A percentile compares a stretch with the other conserved stretches of the same genome.
These are phyloP conservation scores for Aelia acuminata DNA, from an alignment of 2,888 invertebrate species.

Conservation along the genomic window DNA sequence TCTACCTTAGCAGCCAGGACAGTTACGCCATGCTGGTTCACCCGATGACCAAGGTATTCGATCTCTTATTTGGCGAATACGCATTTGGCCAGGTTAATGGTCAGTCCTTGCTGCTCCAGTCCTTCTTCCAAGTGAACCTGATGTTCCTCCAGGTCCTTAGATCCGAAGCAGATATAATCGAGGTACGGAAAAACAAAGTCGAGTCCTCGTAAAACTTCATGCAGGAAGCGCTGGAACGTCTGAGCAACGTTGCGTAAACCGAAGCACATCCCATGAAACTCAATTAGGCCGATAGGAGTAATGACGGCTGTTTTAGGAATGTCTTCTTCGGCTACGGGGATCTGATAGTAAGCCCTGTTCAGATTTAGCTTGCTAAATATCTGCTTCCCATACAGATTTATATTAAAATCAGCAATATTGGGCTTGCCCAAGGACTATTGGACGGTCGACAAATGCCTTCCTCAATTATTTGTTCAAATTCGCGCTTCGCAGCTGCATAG, in stretches of 20 bases:
- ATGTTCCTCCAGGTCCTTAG: slow-evolving; percentile 49
- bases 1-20: slow-evolving; percentile 59
- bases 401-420: slow-evolving; percentile 10
- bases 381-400: too few relatives aligned
- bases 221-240: slow-evolving; percentile 66
- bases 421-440: too few relatives aligned
- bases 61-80: slow-evolving; percentile 43
- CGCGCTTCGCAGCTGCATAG: too few relatives aligned
- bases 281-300: slow-evolving; percentile 66
- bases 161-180: slow-evolving; percentile 63
- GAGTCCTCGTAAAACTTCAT: slow-evolving; percentile 61
- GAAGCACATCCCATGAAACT: slow-evolving; percentile 65
- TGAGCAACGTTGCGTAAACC: slow-evolving; percentile 66
- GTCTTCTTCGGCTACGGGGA: slow-evolving; percentile 66
- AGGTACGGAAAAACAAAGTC: slow-evolving; percentile 65
- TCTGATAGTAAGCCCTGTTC: slow-evolving; percentile 58
- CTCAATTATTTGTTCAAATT: too few relatives aligned
- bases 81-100: slow-evolving; percentile 58
- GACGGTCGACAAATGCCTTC: too few relatives aligned
- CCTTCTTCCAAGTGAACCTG: slow-evolving; percentile 48
- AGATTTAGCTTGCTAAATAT: slow-evolving; percentile 15
- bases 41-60: slow-evolving; percentile 50
- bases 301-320: slow-evolving; percentile 67
- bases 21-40: slow-evolving; percentile 46
- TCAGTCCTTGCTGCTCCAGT: slow-evolving; percentile 40